A percentile compares a stretch with the other conserved stretches of the same genome.
These are phyloP conservation scores for Thelaira solivaga DNA, from an alignment of 2,888 invertebrate genomes.

Conservation along the genomic window DNA sequence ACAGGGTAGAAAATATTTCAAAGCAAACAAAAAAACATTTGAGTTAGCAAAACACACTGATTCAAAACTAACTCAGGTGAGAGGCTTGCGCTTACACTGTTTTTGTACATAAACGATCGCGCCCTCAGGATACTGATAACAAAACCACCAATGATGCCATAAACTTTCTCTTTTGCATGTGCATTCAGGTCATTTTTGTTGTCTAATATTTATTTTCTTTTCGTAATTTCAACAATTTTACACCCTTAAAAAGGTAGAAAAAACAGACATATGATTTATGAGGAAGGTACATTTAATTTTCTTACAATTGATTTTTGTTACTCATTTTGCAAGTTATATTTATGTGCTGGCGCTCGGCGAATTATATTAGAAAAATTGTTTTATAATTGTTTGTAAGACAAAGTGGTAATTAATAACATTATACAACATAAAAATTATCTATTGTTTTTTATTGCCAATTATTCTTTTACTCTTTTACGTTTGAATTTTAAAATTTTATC, in stretches of 20 bases:
- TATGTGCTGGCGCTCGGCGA: slow-evolving; percentile 33
- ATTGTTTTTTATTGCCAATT: slow-evolving; percentile 12
- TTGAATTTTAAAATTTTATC: too few species aligned
- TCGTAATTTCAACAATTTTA: neutral
- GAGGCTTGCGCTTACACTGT: slow-evolving; percentile 56
- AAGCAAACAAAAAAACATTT: slow-evolving; percentile 1
- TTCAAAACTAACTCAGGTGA: slow-evolving; percentile 19
- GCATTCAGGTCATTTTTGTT: slow-evolving; percentile 3
- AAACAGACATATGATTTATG: slow-evolving; percentile 41
- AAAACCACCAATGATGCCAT: slow-evolving; percentile 70
- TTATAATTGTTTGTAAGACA: slow-evolving; percentile 11
- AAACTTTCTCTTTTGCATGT: slow-evolving; percentile 71
- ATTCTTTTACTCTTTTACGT: too few species aligned
- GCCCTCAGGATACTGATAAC: slow-evolving; percentile 71
- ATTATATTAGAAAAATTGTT: slow-evolving; percentile 26
- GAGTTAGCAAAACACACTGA: neutral
- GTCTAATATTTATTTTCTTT: slow-evolving; percentile 22
- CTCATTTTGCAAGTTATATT: neutral
- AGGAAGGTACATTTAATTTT: slow-evolving; percentile 10
- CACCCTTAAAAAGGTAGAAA: neutral
- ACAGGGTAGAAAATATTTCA: slow-evolving; percentile 56
- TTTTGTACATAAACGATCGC: slow-evolving; percentile 66
- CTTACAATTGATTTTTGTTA: slow-evolving; percentile 5
- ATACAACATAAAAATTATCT: neutral
- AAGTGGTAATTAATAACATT: neutral